Base-by-base conservation (phyloP, 2,113 vertebrate genomes). In the Xyrauchen texanus region DNA sequence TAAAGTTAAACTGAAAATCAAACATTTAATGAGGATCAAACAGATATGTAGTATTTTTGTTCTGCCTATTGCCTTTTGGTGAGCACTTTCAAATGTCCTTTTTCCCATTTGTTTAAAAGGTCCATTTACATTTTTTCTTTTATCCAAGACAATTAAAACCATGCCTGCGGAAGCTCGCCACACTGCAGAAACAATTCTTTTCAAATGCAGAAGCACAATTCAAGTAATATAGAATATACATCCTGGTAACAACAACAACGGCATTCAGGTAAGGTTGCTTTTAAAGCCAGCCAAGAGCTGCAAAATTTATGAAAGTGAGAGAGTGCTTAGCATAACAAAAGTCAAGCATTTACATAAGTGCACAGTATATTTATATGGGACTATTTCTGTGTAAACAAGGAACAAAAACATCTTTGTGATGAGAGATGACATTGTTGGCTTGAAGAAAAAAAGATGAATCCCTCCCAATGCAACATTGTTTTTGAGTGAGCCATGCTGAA, bases 21-120 rank as follows among this genome's bases (percentile, higher is more conserved):
- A 81, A 46, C 62, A 66, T 82, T 82, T 85, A 80, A 84, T 87
- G 85, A 82, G 11, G 53, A 62, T 62, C 63, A n/a, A 68, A 70
- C 12, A 47, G 8, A 46, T 44, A 55, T 0, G 11, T 52, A 34
- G 52, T 7, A 7, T 53, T 68, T 78, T 63, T 68, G 46, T 55
- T 58, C 13, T 74, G 60, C 46, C 47, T 78, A 63, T 63, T 64
- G 52, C 53, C 16, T 72, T 9, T 65, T 69, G 13, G 21, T 74
- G 45, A 74, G 58, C 58, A 51, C 21, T 4, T 73, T 61, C 10
- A 62, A 51, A 62, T 73, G 60, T 34, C 57, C 21, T 16, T 68
- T 52, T 46, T 46, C 34, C 11, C 45, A 5, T 52, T 62, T 5
- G 6, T 5, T 76, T 79, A 60, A 49, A 21, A 79, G 66, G n/a